Base-by-base conservation (phyloP, 2,888 invertebrate species). In the Athalia rosae region DNA sequence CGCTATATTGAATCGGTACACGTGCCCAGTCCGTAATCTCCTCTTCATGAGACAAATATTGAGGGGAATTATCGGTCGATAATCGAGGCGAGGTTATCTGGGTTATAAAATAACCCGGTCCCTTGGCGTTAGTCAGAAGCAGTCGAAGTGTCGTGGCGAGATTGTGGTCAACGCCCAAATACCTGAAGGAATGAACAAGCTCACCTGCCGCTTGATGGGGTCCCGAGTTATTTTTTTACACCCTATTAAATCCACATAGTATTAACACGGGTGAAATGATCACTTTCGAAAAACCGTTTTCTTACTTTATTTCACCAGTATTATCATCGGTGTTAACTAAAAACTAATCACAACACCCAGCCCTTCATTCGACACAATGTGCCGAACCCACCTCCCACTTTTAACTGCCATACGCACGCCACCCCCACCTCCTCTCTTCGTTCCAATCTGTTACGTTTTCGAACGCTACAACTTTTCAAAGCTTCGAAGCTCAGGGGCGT, bases 151-250 rank as follows among this genome's bases (percentile, higher is more conserved):
- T 74, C 45, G 74, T 74, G 74, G 61, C 61, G 48, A 50, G 48
- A 69, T 69, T 53, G 53, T 48, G 78, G 78, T 79, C 78, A 79
- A 78, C 78, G 78, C 78, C 78, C 78, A 79, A 79, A 79, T 79
- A 79, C 77, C 78, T 77, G 69, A 74, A 28, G 74, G 15, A 61
- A 61, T 28, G 61, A 71, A 76, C 48, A 8, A 41, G 58, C 71
- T 76, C 48, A 77, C 76, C 71, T 79, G 63, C 7, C 63, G 61
- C 62, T 61, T 48, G 61, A 61, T 74, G 74, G 62, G 48, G 11
- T 61, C 15, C 8, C 58, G 50, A 48, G 43, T 48, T 4, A 48
- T 61, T 41, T 11, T 15, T 11, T 28, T 28, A 62, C 28, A 48
- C 11, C 61, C 28, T 11, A 48, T 48, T 74, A 74, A 41, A 74